Evolutionary conservation across 2,888 invertebrate species (phyloP), one percentile per base, ranked within the genome.

Genomic region (Amblyjoppa proteus): DNA sequence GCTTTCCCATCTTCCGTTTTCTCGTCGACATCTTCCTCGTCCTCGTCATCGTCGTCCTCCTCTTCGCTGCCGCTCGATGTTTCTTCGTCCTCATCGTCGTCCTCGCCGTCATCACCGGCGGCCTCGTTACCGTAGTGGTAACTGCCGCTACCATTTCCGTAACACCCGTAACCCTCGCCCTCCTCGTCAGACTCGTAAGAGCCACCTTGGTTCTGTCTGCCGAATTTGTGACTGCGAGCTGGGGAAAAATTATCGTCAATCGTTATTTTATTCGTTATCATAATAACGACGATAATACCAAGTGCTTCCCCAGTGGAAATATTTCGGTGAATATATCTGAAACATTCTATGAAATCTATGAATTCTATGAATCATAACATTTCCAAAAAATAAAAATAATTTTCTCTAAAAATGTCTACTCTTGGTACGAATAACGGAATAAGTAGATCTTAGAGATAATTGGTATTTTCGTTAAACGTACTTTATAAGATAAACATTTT

Each of bases 201-300:
- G 56, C 93, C 94, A 71, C 95, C 95, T 90, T 96, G 96, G 90
- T 96, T 97, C 94, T 98, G 98, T 34, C 98, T 96, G 13, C 98
- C 98, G 95, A 97, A 98, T 93, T 98, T 98, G 94, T 98, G 98
- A 88, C 96, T 97, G 77, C 98, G 96, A 88, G 97, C 97, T 97
- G 93, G 78, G 94, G 92, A 88, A 75, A 49, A 28, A 13, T 64
- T 28, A 45, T 70, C 28, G 38, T 51, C 31, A 38, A 61, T 49
- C 53, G 76, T 53, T 66, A 68, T 69, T 80, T 16, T 2, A 20
- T 28, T 13, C 28, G 6, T 71, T 79, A 28, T 38, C n/a, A 66
- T 31, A 38, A 41, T 0, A 53, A 53, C 9, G 7, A 53, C 6
- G 20, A 53, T 20, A 4, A 16, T 16, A 20, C n/a, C 53, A 53